phyloP scores from a whole-genome alignment of 2,888 invertebrate species.

The Branchipolynoe longqiensis region DNA sequence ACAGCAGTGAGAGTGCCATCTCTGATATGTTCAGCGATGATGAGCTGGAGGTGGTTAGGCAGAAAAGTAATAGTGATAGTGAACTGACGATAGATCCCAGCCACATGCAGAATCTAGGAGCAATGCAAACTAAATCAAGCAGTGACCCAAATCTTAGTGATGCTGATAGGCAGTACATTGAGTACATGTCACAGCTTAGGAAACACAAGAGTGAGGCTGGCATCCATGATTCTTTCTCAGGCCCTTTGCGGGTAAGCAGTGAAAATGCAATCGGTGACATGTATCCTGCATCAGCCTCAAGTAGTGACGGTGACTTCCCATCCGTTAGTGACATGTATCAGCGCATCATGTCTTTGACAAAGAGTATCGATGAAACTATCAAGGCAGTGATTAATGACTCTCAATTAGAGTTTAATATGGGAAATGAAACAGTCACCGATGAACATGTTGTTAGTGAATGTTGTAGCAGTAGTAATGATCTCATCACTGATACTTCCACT shows the following conservation, averaged over 20 bases:
- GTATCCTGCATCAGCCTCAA: background rate
- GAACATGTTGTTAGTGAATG: background rate
- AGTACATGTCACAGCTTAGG: constrained; percentile 22
- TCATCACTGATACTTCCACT: background rate
- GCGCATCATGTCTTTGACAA: constrained; percentile 1
- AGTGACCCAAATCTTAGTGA: constrained; percentile 27
- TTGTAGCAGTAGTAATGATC: background rate
- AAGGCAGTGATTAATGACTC: constrained; percentile 19
- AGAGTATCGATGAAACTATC: constrained; percentile 22
- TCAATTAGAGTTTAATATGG: background rate
- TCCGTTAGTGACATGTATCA: constrained; percentile 47
- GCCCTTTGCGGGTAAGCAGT: background rate
- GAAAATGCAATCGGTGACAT: constrained; percentile 22
- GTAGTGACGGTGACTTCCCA: constrained; percentile 7
- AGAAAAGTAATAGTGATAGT: background rate
- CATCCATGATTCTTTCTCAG: background rate
- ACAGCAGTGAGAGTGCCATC: constrained; percentile 38
- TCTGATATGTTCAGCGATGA: constrained; percentile 25
- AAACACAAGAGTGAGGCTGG: constrained; percentile 22
- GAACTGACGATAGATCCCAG: no score
- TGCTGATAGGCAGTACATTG: constrained; percentile 25
- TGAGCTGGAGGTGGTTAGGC: background rate
- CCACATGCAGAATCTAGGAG: background rate
- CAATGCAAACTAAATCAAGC: background rate
- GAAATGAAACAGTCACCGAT: background rate